Base-by-base conservation (phyloP, 2,888 invertebrate species). In the Cancer borealis region DNA sequence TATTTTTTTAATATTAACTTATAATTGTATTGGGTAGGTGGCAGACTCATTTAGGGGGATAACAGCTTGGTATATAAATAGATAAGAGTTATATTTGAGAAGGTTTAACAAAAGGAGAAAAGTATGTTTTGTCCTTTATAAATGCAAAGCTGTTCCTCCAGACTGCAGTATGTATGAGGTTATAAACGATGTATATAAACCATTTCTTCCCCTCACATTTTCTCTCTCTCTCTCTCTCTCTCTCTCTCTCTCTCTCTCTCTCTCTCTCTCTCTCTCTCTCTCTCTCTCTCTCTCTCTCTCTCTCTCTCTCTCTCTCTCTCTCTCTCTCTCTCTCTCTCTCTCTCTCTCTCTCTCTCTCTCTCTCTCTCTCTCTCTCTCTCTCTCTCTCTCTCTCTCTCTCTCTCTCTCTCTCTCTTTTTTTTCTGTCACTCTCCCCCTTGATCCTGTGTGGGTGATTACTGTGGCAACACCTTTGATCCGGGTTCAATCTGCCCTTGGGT, bases 241-340 rank as follows among this genome's bases (percentile, higher is more conserved):
- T 84, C 84, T 39, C 39, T 39, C 84, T 84, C 84, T 39, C n/a
- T 84, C 84, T 39, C 39, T 39, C n/a, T 84, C 84, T 39, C n/a
- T n/a, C n/a, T 84, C 84, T n/a, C n/a, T 39, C 84, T 84, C 84
- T 39, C 39, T 39, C n/a, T 84, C n/a, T 39, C 84, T 84, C 84
- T 39, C 39, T n/a, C 84, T 84, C 84, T 39, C n/a, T 84, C 84
- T 39, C 39, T 39, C n/a, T 84, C 84, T 39, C n/a, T n/a, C n/a
- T 84, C 84, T n/a, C n/a, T 39, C 84, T 84, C 84, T 39, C 39
- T 39, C 39, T 84, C 84, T 39, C n/a, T n/a, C 84, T 84, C 84
- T n/a, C n/a, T 39, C 4, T 87, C 26, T 39, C 39, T 39, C n/a
- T 87, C 26, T 45, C 26, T 26, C 26, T 87, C 87, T 26, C 26